Evolutionary conservation across 53 echinoderm and acorn worm genomes (phyloP).

Genomic region (Holothuria leucospilota): DNA sequence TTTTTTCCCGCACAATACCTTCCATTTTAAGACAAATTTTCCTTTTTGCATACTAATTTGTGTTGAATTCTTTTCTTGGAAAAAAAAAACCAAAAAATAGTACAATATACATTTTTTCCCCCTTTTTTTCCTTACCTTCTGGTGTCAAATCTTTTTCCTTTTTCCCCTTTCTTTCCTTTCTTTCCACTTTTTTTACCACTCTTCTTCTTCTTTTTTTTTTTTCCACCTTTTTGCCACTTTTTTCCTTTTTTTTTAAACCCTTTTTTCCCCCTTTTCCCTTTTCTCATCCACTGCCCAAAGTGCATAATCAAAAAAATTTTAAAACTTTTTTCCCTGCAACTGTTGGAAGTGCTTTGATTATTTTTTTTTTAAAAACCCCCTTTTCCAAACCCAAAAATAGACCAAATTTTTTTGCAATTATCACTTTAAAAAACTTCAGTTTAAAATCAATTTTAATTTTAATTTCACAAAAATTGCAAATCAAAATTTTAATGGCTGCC

Average conservation of each 20-base stretch:
- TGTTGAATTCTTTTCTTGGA: background rate
- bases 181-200: constrained; percentile 99
- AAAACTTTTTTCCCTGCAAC: no score
- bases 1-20: no score
- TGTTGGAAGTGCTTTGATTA: no score
- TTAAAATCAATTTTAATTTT: no score
- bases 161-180: constrained; percentile 95
- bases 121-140: constrained; percentile 74
- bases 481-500: no score
- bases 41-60: background rate
- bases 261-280: constrained; percentile 99
- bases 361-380: no score
- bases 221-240: constrained; percentile 98
- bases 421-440: no score
- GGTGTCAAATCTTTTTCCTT: constrained; percentile 99
- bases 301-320: no score
- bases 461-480: no score
- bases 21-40: background rate
- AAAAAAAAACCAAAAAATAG: background rate
- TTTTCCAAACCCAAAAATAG: no score
- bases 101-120: background rate
- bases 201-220: constrained; percentile 99
- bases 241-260: constrained; percentile 98
- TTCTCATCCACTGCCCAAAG: constrained; percentile 93
- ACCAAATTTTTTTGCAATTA: no score